Evolutionary conservation across 2,888 invertebrate genomes (phyloP), one percentile per base, ranked within the genome.

Genomic region (Drosophila paramelanica): DNA sequence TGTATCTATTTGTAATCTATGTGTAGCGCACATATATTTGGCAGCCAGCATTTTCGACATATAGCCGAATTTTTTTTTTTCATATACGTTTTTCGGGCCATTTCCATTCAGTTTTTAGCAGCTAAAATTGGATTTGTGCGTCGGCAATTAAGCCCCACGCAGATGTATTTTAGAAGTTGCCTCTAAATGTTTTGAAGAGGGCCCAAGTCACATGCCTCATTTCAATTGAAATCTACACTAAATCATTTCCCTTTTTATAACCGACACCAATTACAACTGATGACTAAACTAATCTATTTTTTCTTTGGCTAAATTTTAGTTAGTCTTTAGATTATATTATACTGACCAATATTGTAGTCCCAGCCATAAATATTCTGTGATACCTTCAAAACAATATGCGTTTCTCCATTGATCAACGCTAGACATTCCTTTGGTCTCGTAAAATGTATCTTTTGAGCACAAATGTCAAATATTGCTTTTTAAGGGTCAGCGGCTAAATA

Each of bases 381-480:
- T 36, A 36, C 36, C 45, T 25, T 36, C 36, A 45, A 45, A 55
- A 27, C 45, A 14, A 20, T 55, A 17, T 43, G 20, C 64, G n/a
- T 45, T 39, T 45, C 11, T 8, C 38, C 20, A 45, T 51, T n/a
- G 45, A 51, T 45, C 39, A 31, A 17, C 23, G 5, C 14, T 46
- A 43, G 14, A 27, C 46, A 38, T 7, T 43, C 45, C 59, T 59
- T 59, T 38, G 51, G 27, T 45, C 73, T 67, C 42, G 47, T 65
- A 41, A 59, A 79, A 85, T 80, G 78, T 87, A 59, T 87, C 49
- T 81, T 87, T 86, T 76, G 85, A 87, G 86, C 88, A 89, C 86
- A 87, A 87, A 89, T 79, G 86, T 87, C 86, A 87, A 87, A 87
- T 87, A 89, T 87, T 69, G 86, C 85, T 84, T 89, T 87, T 87